phyloP scores from a whole-genome alignment of 2,113 vertebrate genomes.

The Ictidomys tridecemlineatus region DNA sequence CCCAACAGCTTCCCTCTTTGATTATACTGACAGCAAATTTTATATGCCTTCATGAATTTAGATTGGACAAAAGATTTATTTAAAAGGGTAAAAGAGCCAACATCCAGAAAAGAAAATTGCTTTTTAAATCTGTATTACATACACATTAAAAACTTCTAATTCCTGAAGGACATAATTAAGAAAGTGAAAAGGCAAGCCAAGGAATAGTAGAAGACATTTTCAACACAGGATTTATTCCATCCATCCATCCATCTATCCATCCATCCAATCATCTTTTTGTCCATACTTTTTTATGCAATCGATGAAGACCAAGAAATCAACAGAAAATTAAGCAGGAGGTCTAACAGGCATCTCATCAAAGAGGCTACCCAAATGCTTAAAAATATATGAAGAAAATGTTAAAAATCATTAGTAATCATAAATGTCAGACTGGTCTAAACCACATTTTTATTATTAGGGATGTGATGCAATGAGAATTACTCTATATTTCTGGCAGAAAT shows the following conservation, averaged over 20 bases:
- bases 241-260: no score
- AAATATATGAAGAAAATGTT: neutral
- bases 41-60: neutral
- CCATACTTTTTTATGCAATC: neutral
- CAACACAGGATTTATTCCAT: neutral
- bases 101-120: neutral
- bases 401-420: neutral
- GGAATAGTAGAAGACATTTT: neutral
- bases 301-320: neutral
- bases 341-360: neutral
- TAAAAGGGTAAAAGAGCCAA: neutral
- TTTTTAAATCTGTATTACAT: neutral
- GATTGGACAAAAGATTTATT: neutral
- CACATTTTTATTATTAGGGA: neutral
- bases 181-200: slow-evolving; percentile 1
- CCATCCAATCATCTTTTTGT: neutral
- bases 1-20: neutral
- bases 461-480: neutral
- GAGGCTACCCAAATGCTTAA: neutral
- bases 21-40: neutral
- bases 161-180: neutral
- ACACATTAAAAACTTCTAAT: neutral
- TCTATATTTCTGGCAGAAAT: neutral
- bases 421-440: neutral
- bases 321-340: neutral